Conservation (phyloP, 2,888 invertebrate genomes). For the Sarcophaga rosellei region DNA sequence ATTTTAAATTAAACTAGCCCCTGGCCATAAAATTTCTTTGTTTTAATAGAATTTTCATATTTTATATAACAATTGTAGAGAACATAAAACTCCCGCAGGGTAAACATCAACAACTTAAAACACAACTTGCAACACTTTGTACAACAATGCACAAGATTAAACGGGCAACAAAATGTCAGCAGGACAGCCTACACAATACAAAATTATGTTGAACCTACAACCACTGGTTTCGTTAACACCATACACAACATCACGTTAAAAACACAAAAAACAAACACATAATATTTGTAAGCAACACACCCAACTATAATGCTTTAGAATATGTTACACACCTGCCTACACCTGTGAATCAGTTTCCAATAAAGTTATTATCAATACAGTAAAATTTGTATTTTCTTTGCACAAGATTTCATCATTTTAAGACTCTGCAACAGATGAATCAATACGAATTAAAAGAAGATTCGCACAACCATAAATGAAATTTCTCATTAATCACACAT, state of each 20-base stretch:
- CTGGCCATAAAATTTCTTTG: too few relatives aligned
- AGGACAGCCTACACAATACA: background rate
- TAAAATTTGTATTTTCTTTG: background rate
- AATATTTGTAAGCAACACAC: conserved; percentile 1
- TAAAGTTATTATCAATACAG: background rate
- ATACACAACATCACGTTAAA: background rate
- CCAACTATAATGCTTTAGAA: background rate
- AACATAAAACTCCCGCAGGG: background rate
- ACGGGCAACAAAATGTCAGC: conserved; percentile 2
- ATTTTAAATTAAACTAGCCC: too few relatives aligned
- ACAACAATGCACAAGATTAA: background rate
- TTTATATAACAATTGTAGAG: background rate
- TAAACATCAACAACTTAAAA: background rate
- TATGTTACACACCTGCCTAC: background rate
- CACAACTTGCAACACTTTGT: background rate
- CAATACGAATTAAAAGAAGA: background rate
- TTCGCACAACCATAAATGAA: conserved; percentile 2
- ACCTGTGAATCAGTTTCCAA: background rate
- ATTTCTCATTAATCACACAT: background rate
- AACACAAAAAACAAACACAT: background rate
- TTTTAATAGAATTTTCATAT: background rate
- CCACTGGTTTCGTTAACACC: background rate
- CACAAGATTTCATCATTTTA: background rate
- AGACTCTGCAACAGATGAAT: background rate
- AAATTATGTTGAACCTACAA: background rate